Percentiles rank a stretch among this genome's conserved stretches.
Evolutionary conservation across 2,113 vertebrate species (phyloP).

Genomic region (Chloroceryle aenea): DNA sequence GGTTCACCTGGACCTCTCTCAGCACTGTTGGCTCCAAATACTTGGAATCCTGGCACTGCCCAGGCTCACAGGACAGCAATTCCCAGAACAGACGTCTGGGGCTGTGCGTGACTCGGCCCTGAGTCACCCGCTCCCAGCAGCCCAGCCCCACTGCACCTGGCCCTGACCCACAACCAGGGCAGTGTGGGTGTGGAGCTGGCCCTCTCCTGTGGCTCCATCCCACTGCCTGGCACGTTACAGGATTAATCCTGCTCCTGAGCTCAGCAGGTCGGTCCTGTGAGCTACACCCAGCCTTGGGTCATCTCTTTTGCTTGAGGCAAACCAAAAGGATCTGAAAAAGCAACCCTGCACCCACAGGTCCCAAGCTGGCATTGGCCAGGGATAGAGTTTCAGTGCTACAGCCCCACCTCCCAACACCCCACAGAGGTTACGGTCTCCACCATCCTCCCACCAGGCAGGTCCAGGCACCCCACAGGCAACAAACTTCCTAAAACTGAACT

Average conservation of each 20-base stretch:
- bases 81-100: neutral
- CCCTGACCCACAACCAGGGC: neutral
- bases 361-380: accelerated
- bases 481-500: neutral
- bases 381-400: accelerated
- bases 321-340: neutral
- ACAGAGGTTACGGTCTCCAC: neutral
- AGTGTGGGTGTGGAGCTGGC: neutral
- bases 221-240: neutral
- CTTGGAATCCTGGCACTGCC: neutral
- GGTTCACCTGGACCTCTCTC: neutral
- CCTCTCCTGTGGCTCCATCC: neutral
- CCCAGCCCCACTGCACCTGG: neutral
- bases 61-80: accelerated
- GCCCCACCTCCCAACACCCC: neutral
- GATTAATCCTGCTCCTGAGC: neutral
- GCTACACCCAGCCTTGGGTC: neutral
- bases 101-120: neutral
- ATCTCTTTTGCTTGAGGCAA: neutral
- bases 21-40: neutral
- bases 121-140: neutral
- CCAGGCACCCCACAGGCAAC: neutral
- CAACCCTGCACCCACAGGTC: neutral
- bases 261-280: neutral
- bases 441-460: neutral